These are phyloP conservation scores for Meiosimyza platycephala DNA, from an alignment of 2,888 invertebrate species.

Conservation along the genomic window DNA sequence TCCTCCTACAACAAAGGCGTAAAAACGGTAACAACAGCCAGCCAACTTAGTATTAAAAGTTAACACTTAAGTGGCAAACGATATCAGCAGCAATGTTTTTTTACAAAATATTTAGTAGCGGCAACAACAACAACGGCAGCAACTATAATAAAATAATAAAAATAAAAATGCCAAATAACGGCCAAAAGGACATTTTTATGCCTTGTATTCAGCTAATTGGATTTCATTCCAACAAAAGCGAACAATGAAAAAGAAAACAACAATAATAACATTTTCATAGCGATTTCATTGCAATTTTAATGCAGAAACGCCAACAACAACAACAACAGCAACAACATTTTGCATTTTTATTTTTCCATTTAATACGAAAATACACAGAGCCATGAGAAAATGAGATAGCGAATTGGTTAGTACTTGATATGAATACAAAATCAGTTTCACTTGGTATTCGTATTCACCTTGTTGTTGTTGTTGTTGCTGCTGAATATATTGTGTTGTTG, in stretches of 20 bases:
- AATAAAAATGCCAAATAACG: conserved; percentile 11
- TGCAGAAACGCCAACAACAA: conserved; percentile 47
- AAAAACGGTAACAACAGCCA: not conserved
- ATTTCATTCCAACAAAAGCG: conserved; percentile 54
- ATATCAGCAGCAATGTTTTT: too few species aligned
- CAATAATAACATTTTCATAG: conserved; percentile 37
- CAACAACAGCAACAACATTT: conserved; percentile 37
- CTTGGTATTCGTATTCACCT: conserved; percentile 4
- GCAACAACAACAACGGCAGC: not conserved
- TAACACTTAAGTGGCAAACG: too few species aligned
- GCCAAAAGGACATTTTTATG: conserved; percentile 31
- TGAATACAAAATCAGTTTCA: conserved; percentile 61
- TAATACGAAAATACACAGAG: conserved; percentile 14
- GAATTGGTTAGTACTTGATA: conserved; percentile 60
- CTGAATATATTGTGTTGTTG: too few species aligned
- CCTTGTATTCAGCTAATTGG: conserved; percentile 52
- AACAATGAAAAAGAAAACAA: conserved; percentile 42
- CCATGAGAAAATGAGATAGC: conserved; percentile 29
- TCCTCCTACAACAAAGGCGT: too few species aligned
- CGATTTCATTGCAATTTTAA: conserved; percentile 63
- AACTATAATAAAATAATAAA: conserved; percentile 14
- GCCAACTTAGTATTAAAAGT: too few species aligned
- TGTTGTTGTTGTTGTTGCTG: not conserved
- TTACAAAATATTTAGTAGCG: not conserved
- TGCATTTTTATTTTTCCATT: conserved; percentile 7